A percentile compares a stretch with the other conserved stretches of the same genome.
phyloP scores from a whole-genome alignment of 2,797 vertebrate species.

The Todus mexicanus region DNA sequence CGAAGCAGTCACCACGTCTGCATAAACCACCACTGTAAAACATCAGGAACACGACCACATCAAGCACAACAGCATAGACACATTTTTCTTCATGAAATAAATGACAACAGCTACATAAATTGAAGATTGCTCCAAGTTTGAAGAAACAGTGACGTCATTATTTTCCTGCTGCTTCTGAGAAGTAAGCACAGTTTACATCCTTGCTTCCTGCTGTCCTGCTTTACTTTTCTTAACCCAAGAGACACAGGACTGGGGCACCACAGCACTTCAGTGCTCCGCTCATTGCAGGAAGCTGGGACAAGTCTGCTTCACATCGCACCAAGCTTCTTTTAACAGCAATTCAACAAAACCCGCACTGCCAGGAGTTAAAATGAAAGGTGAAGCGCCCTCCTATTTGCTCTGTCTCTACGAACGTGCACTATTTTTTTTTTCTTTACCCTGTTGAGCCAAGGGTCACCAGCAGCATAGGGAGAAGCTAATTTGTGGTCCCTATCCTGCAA shows the following conservation, averaged over 20 bases:
- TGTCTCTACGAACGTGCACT: background rate
- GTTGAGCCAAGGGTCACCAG: background rate
- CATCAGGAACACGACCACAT: background rate
- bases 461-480: background rate
- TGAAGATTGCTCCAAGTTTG: background rate
- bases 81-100: background rate
- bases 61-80: background rate
- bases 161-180: conserved; percentile 24
- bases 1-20: background rate
- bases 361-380: conserved; percentile 16
- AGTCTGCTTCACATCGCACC: background rate
- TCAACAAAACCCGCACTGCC: background rate
- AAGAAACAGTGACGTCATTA: conserved; percentile 14
- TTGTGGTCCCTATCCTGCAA: background rate
- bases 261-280: background rate
- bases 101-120: background rate
- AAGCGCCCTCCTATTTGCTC: background rate
- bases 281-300: background rate
- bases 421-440: background rate
- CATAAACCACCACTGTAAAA: background rate
- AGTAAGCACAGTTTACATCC: conserved; percentile 48
- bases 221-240: conserved; percentile 44
- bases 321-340: background rate
- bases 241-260: background rate
- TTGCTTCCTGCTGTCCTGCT: conserved; percentile 66